Evolutionary conservation across 1,140 invertebrate genomes (phyloP).

Genomic region (Ips nitidus): DNA sequence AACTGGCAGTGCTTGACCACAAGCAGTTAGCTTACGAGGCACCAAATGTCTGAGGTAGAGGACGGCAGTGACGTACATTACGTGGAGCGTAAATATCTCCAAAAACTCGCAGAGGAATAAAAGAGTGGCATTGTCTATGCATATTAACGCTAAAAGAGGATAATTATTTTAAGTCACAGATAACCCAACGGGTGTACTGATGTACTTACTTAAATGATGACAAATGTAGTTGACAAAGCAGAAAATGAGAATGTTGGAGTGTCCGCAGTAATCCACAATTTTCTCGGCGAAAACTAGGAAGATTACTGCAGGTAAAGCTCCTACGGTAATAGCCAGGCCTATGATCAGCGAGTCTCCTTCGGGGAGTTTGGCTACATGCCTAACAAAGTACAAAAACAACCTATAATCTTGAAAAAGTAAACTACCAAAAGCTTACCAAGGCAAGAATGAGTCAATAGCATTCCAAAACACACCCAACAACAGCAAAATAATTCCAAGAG

Average conservation of each 20-base stretch:
- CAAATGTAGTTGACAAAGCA: slow-evolving; percentile 79
- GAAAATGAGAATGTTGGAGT: slow-evolving; percentile 79
- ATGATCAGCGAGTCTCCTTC: slow-evolving; percentile 60
- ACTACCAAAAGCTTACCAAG: slow-evolving; percentile 55
- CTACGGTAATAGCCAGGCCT: slow-evolving; percentile 66
- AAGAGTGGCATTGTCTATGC: slow-evolving; percentile 65
- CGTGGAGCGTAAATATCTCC: slow-evolving; percentile 78
- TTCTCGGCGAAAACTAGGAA: slow-evolving; percentile 78
- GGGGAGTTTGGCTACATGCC: slow-evolving; percentile 62
- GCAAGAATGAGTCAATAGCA: slow-evolving; percentile 74
- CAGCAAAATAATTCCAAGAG: slow-evolving; percentile 67
- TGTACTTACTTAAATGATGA: slow-evolving; percentile 62
- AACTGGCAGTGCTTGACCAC: slow-evolving; percentile 79
- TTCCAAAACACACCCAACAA: slow-evolving; percentile 76
- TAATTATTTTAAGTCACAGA: not conserved
- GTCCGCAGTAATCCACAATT: slow-evolving; percentile 81
- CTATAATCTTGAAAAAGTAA: slow-evolving; percentile 58
- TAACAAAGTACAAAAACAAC: slow-evolving; percentile 41
- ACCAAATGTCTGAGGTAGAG: slow-evolving; percentile 79
- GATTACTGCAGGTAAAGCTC: slow-evolving; percentile 66
- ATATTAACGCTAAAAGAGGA: slow-evolving; percentile 58
- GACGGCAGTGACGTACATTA: slow-evolving; percentile 82
- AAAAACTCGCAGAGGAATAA: slow-evolving; percentile 71
- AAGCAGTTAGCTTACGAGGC: slow-evolving; percentile 76
- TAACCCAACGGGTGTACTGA: too few species aligned